Evolutionary conservation across 2,113 vertebrate genomes (phyloP).

Genomic region (Gavia stellata): DNA sequence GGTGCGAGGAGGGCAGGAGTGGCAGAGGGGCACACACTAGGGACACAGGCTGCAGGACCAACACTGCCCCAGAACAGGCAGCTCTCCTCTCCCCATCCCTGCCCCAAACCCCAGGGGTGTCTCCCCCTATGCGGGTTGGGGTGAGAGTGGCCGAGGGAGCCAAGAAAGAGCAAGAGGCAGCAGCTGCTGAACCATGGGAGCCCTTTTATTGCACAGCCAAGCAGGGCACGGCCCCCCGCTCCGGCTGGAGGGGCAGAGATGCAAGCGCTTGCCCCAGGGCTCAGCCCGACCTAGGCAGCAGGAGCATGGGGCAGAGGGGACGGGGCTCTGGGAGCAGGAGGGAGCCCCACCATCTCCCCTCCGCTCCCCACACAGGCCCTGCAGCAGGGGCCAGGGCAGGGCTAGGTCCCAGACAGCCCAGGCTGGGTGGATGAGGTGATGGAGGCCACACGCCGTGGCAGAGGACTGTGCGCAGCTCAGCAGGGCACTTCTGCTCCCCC

Average conservation of each 20-base stretch:
- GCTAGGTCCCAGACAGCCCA: background rate
- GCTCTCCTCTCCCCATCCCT: background rate
- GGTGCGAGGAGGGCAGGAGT: background rate
- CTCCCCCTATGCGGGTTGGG: fast-evolving
- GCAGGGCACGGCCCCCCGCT: background rate
- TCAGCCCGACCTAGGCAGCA: background rate
- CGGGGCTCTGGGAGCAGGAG: background rate
- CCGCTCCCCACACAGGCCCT: background rate
- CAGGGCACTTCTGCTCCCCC: background rate
- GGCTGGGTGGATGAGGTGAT: background rate
- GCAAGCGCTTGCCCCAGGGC: background rate
- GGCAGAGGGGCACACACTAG: background rate
- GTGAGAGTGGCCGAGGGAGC: background rate
- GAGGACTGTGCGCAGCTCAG: background rate
- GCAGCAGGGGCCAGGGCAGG: background rate
- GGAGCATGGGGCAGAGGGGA: background rate
- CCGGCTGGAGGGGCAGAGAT: background rate
- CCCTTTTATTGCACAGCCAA: slow-evolving; percentile 32
- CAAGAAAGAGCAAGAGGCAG: background rate
- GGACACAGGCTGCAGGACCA: background rate
- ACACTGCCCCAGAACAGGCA: background rate
- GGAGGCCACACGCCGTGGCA: fast-evolving
- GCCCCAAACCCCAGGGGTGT: background rate
- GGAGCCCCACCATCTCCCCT: background rate
- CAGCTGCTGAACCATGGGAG: background rate